A percentile compares a stretch with the other conserved stretches of the same genome.
Conservation (phyloP, 2,888 invertebrate species). For the Sinohyriopsis cumingii region DNA sequence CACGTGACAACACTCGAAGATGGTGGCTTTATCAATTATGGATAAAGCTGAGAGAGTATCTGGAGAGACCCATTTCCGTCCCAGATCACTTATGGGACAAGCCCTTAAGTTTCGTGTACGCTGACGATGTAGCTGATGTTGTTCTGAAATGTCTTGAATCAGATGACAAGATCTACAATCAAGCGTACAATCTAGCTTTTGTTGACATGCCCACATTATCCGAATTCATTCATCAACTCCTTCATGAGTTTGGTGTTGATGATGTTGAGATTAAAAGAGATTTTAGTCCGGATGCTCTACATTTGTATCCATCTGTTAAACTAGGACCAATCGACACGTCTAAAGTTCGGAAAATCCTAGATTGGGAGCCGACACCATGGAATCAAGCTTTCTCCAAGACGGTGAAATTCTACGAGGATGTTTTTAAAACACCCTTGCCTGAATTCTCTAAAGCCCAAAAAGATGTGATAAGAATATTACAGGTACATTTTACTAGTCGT, state of each 20-base stretch:
- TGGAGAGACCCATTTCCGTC: conserved; percentile 61
- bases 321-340: conserved; percentile 69
- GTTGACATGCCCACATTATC: conserved; percentile 65
- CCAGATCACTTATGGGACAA: conserved; percentile 61
- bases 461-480: conserved; percentile 60
- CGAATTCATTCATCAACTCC: conserved; percentile 62
- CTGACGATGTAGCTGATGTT: conserved; percentile 70
- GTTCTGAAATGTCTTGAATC: conserved; percentile 54
- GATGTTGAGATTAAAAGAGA: conserved; percentile 38
- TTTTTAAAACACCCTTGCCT: conserved; percentile 44
- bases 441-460: conserved; percentile 49
- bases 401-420: conserved; percentile 70
- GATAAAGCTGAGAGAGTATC: conserved; percentile 65
- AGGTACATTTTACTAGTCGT: conserved; percentile 48
- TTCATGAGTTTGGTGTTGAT: conserved; percentile 31
- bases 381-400: conserved; percentile 64
- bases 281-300: conserved; percentile 49
- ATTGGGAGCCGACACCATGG: conserved; percentile 70
- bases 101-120: conserved; percentile 71
- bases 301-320: conserved; percentile 72
- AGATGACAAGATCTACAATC: conserved; percentile 46
- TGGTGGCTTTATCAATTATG: conserved; percentile 74
- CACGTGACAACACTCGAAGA: conserved; percentile 73
- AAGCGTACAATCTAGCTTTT: conserved; percentile 72
- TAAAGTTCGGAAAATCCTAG: conserved; percentile 65